Base-by-base conservation (phyloP, 92 coral and sea anemone genomes). In the Diadumene lineata region DNA sequence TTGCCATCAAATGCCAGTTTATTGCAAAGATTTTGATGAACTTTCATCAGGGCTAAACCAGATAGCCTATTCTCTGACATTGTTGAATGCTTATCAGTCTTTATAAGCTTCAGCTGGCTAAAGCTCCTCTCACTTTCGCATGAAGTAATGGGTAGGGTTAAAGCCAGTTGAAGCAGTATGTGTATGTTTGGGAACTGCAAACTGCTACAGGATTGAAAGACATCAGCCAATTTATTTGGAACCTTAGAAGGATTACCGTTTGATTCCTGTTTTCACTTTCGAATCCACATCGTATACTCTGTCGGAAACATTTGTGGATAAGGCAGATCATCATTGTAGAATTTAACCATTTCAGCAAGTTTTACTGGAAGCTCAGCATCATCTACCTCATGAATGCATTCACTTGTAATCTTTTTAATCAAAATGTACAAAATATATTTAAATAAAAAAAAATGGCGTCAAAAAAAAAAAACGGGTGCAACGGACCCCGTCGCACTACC, bases 21-120 rank as follows among this genome's bases (percentile, higher is more conserved):
- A 31, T 64, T 31, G 69, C 69, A 64, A 64, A 64, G 69, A 64
- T 31, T 31, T 26, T 31, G 43, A 64, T 64, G 69, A 31, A 25
- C 69, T 64, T 57, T 57, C 64, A 57, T 57, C 22, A 57, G 22
- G 9, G 64, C 64, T 57, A 57, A n/a, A 7, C 64, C 69, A 28
- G 69, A 64, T 64, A 64, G 43, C 44, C 44, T 26, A 31, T 64
- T 31, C 69, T 18, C 69, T 26, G 69, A 64, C 69, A 64, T 64
- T 38, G 44, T 64, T 26, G 69, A 64, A 31, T 44, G 69, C 43
- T 18, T 64, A 31, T 64, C 69, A 64, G 69, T 26, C 43, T 64
- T 64, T 2, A 64, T 64, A 31, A 64, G 69, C 21, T 64, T 64
- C 69, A 64, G 69, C 43, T 64, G 69, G 21, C 69, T 64, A 25